phyloP scores from a whole-genome alignment of 2,888 invertebrate species.

The Diloba caeruleocephala region DNA sequence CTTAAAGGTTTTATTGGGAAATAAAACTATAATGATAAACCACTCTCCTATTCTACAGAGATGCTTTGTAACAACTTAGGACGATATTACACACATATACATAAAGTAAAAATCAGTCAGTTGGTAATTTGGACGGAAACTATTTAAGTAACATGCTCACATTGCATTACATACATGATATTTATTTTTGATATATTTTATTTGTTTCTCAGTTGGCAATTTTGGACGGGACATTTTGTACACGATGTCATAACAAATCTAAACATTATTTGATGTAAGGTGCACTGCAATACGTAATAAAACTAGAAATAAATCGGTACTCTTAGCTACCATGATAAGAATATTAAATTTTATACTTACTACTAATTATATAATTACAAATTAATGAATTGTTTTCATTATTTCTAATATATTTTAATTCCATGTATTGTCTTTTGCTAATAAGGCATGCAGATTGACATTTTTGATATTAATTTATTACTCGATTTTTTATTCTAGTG shows the following conservation, averaged over 20 bases:
- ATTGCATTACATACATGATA: constrained; percentile 63
- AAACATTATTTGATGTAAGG: constrained; percentile 31
- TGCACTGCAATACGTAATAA: constrained; percentile 35
- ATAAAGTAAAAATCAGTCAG: constrained; percentile 83
- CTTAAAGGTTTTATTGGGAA: constrained; percentile 76
- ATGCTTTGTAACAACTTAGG: constrained; percentile 75
- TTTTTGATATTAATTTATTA: constrained; percentile 35
- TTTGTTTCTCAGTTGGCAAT: constrained; percentile 27
- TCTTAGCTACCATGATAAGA: constrained; percentile 33
- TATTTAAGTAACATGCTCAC: constrained; percentile 83
- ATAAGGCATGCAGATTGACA: constrained; percentile 73
- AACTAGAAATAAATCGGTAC: constrained; percentile 45
- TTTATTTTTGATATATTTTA: constrained; percentile 57
- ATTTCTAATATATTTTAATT: constrained; percentile 30
- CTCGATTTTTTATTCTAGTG: constrained; percentile 41
- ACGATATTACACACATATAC: constrained; percentile 68
- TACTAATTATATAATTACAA: constrained; percentile 41
- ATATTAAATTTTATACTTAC: constrained; percentile 40
- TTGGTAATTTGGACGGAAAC: constrained; percentile 88
- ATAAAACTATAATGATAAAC: constrained; percentile 77
- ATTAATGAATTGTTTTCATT: constrained; percentile 42
- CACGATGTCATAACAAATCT: constrained; percentile 37
- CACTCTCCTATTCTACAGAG: constrained; percentile 69
- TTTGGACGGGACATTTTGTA: constrained; percentile 75
- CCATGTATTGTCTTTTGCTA: constrained; percentile 63